These are phyloP conservation scores for Pygoscelis antarcticus DNA, from an alignment of 2,113 vertebrate genomes.

Conservation along the genomic window DNA sequence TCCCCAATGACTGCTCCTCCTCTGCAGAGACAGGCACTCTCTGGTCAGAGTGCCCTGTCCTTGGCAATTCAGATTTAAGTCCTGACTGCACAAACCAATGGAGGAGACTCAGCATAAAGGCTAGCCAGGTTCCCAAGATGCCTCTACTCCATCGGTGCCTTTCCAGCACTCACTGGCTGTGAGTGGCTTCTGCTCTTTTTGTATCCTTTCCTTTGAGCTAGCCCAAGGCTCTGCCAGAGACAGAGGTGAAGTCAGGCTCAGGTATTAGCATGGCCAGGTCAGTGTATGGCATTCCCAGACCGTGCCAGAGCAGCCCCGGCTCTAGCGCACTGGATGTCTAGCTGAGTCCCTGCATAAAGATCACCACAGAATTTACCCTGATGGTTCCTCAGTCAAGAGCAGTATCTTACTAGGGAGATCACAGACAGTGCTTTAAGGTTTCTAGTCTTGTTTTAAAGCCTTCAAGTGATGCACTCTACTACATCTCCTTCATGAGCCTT, in stretches of 20 bases:
- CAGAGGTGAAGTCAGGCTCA: background rate
- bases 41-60: background rate
- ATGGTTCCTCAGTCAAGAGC: background rate
- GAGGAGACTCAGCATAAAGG: background rate
- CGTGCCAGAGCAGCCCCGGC: background rate
- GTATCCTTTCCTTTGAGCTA: background rate
- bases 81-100: background rate
- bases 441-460: background rate
- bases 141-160: background rate
- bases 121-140: background rate
- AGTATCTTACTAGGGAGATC: background rate
- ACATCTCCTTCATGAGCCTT: background rate
- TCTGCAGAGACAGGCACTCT: background rate
- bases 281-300: background rate
- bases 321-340: fast-evolving
- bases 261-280: background rate
- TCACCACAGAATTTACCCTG: background rate
- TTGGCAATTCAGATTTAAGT: background rate
- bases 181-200: background rate
- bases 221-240: background rate
- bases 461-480: background rate
- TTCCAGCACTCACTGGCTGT: background rate
- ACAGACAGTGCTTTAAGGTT: background rate
- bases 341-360: background rate
- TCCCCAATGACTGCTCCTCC: background rate